Evolutionary conservation across 2,113 vertebrate genomes (phyloP), one percentile per base, ranked within the genome.

Genomic region (Conger conger): DNA sequence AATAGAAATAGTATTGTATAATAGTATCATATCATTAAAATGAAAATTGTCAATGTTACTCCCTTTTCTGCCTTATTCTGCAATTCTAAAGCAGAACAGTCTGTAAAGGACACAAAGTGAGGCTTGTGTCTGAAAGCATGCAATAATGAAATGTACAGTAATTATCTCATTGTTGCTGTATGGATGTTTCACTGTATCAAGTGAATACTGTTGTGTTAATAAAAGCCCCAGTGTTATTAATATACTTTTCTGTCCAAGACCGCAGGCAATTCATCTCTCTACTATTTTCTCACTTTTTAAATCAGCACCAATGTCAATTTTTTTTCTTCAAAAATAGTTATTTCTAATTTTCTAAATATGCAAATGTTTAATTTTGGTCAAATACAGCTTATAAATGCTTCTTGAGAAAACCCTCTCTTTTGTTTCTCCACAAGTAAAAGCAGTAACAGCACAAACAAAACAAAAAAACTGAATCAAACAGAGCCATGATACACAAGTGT

Each of bases 71-170:
- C 4, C 57, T 27, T 63, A 63, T 20, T 20, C 27, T 33, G 9
- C 68, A 73, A 33, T 33, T 86, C 68, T 53, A 1, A 2, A 86
- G 86, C 82, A 81, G 86, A 85, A 73, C 60, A 3, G 86, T 82
- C 86, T 84, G 83, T 88, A 83, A 20, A 42, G 89, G 88, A 89
- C 87, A 63, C 93, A 94, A 94, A 96, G 89, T 91, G 93, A 94
- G 92, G 91, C 89, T 94, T 94, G 93, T 89, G 91, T 92, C 93
- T 93, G 90, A 94, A 96, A 95, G 94, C 94, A 96, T 94, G 95
- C 96, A 96, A 96, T 95, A 96, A 95, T 94, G 94, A 96, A 96
- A 95, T 94, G 93, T 94, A n/a, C n/a, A n/a, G n/a, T n/a, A 94
- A 95, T 96, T 95, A 95, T 94, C 94, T 95, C 88, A 95, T 91